phyloP scores from a whole-genome alignment of 2,888 invertebrate species.

The Acronicta leporina region DNA sequence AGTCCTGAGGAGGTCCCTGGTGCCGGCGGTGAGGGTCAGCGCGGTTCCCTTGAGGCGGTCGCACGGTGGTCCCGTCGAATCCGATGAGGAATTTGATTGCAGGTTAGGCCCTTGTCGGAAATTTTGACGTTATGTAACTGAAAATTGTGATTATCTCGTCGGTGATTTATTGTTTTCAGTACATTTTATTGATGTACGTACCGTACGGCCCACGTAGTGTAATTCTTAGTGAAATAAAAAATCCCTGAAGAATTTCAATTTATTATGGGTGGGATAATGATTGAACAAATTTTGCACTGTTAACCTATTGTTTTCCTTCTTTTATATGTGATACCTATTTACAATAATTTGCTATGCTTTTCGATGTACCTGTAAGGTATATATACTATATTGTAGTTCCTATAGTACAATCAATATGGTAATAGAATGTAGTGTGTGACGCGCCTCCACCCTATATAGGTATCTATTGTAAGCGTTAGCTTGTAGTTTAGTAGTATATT shows the following conservation, averaged over 20 bases:
- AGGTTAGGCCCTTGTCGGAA: constrained; percentile 80
- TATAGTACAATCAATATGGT: no score
- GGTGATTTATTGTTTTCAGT: constrained; percentile 34
- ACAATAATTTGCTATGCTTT: not conserved
- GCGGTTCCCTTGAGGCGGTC: constrained; percentile 73
- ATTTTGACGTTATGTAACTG: constrained; percentile 87
- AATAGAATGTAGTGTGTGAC: no score
- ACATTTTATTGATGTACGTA: constrained; percentile 7
- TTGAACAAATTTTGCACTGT: constrained; percentile 7
- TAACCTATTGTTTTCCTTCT: constrained; percentile 34
- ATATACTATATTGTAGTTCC: no score
- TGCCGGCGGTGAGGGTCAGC: constrained; percentile 74
- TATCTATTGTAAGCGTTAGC: no score
- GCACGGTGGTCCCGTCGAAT: constrained; percentile 90
- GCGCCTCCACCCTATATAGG: no score
- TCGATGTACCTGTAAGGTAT: no score
- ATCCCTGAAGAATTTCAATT: constrained; percentile 10
- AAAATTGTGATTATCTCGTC: constrained; percentile 63
- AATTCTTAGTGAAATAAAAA: not conserved
- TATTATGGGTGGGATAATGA: constrained; percentile 4
- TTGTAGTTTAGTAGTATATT: no score
- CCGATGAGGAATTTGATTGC: constrained; percentile 95
- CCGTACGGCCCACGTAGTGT: constrained; percentile 4
- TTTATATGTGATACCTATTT: constrained; percentile 4
- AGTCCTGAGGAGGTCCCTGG: constrained; percentile 79